Conservation (phyloP, 2,113 vertebrate genomes). For the Lonchura striata region DNA sequence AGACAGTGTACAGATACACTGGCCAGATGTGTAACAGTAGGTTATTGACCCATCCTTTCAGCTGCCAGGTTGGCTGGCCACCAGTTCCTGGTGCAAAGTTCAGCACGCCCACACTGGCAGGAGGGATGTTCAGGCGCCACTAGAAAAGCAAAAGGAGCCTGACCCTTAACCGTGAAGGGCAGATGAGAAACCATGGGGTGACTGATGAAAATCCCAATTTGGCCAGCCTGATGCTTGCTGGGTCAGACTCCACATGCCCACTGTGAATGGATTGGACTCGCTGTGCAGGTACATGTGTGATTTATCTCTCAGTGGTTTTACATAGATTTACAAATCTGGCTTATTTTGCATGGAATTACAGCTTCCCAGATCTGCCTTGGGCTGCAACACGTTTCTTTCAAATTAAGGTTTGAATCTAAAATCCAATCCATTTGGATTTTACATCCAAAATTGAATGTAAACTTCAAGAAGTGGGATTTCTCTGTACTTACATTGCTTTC, state of each 20-base stretch:
- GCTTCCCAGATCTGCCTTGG: background rate
- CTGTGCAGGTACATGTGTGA: background rate
- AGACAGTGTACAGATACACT: background rate
- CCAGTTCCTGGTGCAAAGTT: background rate
- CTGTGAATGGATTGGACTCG: background rate
- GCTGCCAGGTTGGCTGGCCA: slow-evolving; percentile 22
- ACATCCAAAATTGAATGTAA: background rate
- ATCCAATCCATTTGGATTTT: background rate
- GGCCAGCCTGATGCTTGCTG: slow-evolving; percentile 7
- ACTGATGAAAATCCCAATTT: background rate
- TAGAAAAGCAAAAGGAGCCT: background rate
- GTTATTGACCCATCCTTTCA: background rate
- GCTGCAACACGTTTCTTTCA: background rate
- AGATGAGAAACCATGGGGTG: background rate
- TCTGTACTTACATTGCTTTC: background rate
- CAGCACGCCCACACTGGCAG: background rate
- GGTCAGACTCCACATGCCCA: background rate
- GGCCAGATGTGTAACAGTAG: background rate
- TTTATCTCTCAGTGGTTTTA: background rate
- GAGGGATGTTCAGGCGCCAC: background rate
- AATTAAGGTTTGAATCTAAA: background rate
- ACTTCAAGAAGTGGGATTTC: background rate
- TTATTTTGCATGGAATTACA: background rate
- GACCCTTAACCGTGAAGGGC: background rate
- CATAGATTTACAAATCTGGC: background rate